phyloP scores from a whole-genome alignment of 2,113 vertebrate species.

The Hypomesus transpacificus region DNA sequence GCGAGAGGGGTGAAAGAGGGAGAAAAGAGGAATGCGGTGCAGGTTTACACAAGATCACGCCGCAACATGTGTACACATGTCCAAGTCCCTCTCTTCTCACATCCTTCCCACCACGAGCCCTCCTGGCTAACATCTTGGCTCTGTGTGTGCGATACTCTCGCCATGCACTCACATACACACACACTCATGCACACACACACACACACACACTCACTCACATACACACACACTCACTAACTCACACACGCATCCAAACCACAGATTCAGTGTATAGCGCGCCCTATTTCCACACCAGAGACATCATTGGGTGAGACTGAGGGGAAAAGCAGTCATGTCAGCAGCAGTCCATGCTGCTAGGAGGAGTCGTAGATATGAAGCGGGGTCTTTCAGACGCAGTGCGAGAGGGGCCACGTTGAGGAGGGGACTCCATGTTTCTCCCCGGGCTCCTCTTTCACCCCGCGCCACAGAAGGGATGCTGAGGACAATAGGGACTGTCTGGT shows the following conservation, averaged over 20 bases:
- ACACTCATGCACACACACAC: constrained; percentile 17
- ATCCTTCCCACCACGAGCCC: constrained; percentile 43
- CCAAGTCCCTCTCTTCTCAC: constrained; percentile 21
- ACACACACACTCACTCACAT: constrained; percentile 15
- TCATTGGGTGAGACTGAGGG: constrained; percentile 44
- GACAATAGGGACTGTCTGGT: constrained; percentile 3
- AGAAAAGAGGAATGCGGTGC: constrained; percentile 61
- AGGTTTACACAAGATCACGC: constrained; percentile 70
- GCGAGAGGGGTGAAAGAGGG: background rate
- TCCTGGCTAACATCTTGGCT: constrained; percentile 56
- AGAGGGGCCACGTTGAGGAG: background rate
- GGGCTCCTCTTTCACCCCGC: background rate
- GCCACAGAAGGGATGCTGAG: background rate
- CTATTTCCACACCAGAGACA: constrained; percentile 16
- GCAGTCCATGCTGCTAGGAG: too few species aligned
- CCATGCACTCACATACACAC: constrained; percentile 1
- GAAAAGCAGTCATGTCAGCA: constrained; percentile 28
- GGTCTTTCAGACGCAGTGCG: too few species aligned
- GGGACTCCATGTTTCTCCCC: background rate
- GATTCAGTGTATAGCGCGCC: background rate
- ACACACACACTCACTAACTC: constrained; percentile 11
- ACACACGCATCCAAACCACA: constrained; percentile 12
- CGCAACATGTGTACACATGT: constrained; percentile 59
- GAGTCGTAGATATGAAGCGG: too few species aligned
- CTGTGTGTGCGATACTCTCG: constrained; percentile 34